phyloP scores from a whole-genome alignment of 1,140 invertebrate species.

The Zophobas atratus region DNA sequence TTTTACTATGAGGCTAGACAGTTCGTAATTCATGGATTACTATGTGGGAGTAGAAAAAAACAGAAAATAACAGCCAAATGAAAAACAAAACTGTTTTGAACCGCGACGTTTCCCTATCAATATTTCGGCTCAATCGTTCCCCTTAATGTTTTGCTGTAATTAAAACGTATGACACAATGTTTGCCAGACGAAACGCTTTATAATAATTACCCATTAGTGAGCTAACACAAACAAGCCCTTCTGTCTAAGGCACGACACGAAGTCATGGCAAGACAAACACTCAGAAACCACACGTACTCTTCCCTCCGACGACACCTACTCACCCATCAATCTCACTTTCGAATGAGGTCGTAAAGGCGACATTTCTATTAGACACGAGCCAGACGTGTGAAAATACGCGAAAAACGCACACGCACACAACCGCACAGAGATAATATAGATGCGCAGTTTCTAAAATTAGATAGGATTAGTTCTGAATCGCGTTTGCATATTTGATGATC shows the following conservation, averaged over 20 bases:
- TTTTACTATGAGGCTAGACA: no score
- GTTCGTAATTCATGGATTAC: no score
- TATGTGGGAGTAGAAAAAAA: no score
- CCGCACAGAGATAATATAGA: not conserved
- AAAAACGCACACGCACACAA: constrained; percentile 13
- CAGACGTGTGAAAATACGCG: not conserved
- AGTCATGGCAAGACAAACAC: constrained; percentile 41
- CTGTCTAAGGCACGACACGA: constrained; percentile 30
- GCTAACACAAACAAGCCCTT: constrained; percentile 42
- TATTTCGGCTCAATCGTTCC: constrained; percentile 18
- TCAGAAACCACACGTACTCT: constrained; percentile 26
- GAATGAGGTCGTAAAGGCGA: constrained; percentile 9
- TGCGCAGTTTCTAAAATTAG: not conserved
- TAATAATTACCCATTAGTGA: constrained; percentile 49
- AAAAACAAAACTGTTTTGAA: no score
- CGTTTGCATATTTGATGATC: constrained; percentile 39
- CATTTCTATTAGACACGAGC: constrained; percentile 4
- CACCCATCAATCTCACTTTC: not conserved
- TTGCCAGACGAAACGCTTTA: constrained; percentile 46
- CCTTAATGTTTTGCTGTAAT: constrained; percentile 44
- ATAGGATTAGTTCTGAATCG: constrained; percentile 23
- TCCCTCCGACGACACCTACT: not conserved
- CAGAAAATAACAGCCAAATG: no score
- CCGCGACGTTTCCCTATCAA: not conserved
- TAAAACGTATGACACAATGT: constrained; percentile 41